Evolutionary conservation across 1,140 invertebrate genomes (phyloP).

Genomic region (Neodiprion fabricii): DNA sequence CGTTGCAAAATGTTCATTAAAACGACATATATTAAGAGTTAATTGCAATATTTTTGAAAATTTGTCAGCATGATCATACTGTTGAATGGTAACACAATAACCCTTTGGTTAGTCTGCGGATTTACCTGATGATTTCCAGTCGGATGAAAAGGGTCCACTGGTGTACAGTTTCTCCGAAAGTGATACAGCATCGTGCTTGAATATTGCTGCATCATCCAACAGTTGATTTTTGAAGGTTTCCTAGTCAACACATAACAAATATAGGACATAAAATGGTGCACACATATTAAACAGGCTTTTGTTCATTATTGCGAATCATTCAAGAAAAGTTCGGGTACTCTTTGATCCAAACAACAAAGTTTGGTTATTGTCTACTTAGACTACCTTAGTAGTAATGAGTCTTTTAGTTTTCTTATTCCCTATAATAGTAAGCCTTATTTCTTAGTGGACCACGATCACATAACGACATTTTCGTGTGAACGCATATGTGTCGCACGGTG

Average conservation of each 20-base stretch:
- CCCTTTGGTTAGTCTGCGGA: too few species aligned
- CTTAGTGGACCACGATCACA: too few species aligned
- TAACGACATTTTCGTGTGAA: too few species aligned
- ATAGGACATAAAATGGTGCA: not conserved
- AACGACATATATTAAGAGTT: constrained; percentile 10
- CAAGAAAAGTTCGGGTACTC: too few species aligned
- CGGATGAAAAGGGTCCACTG: constrained; percentile 68
- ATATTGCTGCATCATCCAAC: constrained; percentile 68
- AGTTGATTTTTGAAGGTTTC: constrained; percentile 75
- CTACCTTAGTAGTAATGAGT: too few species aligned
- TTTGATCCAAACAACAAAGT: too few species aligned
- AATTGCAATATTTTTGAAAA: not conserved
- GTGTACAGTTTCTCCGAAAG: constrained; percentile 71
- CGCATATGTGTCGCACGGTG: too few species aligned
- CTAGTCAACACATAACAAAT: constrained; percentile 38
- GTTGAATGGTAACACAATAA: too few species aligned
- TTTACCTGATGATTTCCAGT: constrained; percentile 62
- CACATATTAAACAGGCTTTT: not conserved
- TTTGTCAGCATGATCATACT: not conserved
- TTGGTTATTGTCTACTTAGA: too few species aligned
- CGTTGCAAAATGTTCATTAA: constrained; percentile 16
- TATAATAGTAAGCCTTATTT: too few species aligned
- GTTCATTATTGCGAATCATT: not conserved
- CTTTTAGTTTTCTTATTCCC: too few species aligned
- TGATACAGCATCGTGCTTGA: constrained; percentile 68